Conservation (phyloP, 1,140 invertebrate genomes). For the Macrobrachium rosenbergii region DNA sequence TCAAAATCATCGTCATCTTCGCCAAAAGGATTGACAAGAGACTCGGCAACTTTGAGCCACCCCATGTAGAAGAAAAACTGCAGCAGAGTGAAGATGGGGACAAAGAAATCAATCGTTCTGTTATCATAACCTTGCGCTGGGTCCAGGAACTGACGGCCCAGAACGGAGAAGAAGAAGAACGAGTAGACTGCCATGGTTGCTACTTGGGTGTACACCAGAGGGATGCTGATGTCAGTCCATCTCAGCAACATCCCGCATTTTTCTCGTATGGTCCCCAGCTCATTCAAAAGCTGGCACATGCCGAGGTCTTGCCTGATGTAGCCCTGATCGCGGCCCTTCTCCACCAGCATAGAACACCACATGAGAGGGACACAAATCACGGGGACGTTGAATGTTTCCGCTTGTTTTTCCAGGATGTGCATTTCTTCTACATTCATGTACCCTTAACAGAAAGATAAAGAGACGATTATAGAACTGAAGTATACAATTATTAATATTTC, state of each 20-base stretch:
- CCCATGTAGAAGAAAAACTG: conserved; percentile 65
- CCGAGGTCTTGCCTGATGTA: conserved; percentile 53
- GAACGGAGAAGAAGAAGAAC: conserved; percentile 85
- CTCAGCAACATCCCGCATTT: conserved; percentile 36
- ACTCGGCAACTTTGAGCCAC: conserved; percentile 44
- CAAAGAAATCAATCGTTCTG: conserved; percentile 78
- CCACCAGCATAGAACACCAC: conserved; percentile 64
- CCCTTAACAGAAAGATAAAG: neutral
- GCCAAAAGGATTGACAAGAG: conserved; percentile 38
- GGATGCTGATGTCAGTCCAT: conserved; percentile 53
- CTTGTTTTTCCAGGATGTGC: conserved; percentile 20
- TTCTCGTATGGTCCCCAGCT: conserved; percentile 17
- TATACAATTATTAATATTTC: no score
- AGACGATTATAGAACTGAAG: no score
- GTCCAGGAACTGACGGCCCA: conserved; percentile 86
- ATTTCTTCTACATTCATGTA: conserved; percentile 36
- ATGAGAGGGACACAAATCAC: conserved; percentile 50
- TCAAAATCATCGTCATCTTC: conserved; percentile 47
- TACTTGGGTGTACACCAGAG: conserved; percentile 51
- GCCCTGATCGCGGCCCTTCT: conserved; percentile 51
- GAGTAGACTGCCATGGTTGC: conserved; percentile 93
- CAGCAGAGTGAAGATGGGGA: conserved; percentile 88
- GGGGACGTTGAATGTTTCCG: conserved; percentile 16
- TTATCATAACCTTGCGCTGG: conserved; percentile 68
- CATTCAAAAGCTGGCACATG: neutral